These are phyloP conservation scores for Cremastobaeus sp. DNA, from an alignment of 2,888 invertebrate species.

Conservation along the genomic window DNA sequence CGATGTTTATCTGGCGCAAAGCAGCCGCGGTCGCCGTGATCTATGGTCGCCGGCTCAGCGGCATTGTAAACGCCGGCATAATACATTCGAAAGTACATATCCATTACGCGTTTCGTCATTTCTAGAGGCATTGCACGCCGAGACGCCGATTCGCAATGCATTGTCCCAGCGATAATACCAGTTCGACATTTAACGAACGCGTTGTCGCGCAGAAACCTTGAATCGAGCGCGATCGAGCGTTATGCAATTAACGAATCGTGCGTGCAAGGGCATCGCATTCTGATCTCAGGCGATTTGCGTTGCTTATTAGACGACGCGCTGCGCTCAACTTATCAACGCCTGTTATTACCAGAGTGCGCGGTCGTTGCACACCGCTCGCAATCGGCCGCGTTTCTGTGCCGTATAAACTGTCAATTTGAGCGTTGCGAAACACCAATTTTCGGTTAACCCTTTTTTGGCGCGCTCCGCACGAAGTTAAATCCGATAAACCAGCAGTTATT, in stretches of 20 bases:
- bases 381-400: neutral
- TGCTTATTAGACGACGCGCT: conserved; percentile 72
- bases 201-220: conserved; percentile 54
- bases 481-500: too few species aligned
- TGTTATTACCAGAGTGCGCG: conserved; percentile 17
- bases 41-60: conserved; percentile 42
- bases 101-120: conserved; percentile 55
- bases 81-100: conserved; percentile 56
- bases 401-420: neutral
- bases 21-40: conserved; percentile 31
- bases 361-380: conserved; percentile 32
- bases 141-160: conserved; percentile 40
- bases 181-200: conserved; percentile 56
- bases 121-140: conserved; percentile 31
- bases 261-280: conserved; percentile 66
- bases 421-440: too few species aligned
- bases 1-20: conserved; percentile 47
- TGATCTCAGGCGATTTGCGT: conserved; percentile 69
- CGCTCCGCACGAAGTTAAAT: too few species aligned
- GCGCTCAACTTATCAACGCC: conserved; percentile 63
- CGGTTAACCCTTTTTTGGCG: too few species aligned
- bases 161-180: conserved; percentile 42
- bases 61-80: conserved; percentile 50
- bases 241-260: conserved; percentile 62
- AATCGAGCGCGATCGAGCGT: conserved; percentile 38